Percentiles rank a stretch among this genome's conserved stretches.
Evolutionary conservation across 2,888 invertebrate species (phyloP).

Genomic region (Amblyjoppa fuscipennis): DNA sequence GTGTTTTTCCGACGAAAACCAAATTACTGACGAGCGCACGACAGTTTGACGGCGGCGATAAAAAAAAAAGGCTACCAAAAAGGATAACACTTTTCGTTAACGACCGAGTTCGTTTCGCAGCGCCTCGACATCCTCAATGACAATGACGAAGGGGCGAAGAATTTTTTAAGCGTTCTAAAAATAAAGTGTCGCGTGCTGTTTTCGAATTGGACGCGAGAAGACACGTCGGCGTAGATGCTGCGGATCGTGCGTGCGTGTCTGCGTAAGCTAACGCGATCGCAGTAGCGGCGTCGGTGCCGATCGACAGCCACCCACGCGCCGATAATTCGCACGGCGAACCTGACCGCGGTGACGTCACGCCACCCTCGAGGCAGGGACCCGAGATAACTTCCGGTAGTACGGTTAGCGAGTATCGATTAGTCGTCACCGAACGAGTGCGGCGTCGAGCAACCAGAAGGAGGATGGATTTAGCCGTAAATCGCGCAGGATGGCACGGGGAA

Average conservation of each 20-base stretch:
- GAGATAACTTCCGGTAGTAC: slow-evolving; percentile 70
- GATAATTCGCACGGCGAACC: slow-evolving; percentile 30
- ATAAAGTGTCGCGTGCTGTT: slow-evolving; percentile 24
- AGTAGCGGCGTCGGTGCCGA: background rate
- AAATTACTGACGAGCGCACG: background rate
- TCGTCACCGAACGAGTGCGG: slow-evolving; percentile 45
- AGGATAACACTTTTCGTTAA: background rate
- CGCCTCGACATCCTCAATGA: background rate
- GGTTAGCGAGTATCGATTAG: slow-evolving; percentile 71
- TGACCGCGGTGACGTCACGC: slow-evolving; percentile 67
- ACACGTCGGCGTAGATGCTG: background rate
- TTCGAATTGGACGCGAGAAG: slow-evolving; percentile 6
- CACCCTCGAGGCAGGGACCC: slow-evolving; percentile 57
- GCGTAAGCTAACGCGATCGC: background rate
- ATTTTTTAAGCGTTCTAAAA: slow-evolving; percentile 43
- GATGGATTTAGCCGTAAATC: slow-evolving; percentile 14
- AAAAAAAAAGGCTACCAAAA: background rate
- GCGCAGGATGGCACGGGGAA: background rate
- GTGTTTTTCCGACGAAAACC: too few species aligned
- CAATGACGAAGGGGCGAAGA: slow-evolving; percentile 22
- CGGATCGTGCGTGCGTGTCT: background rate
- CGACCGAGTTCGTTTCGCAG: background rate
- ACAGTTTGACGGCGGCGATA: background rate
- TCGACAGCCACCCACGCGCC: slow-evolving; percentile 24
- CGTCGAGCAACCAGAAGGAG: background rate